A percentile compares a stretch with the other conserved stretches of the same genome.
Evolutionary conservation across 2,888 invertebrate genomes (phyloP).

Genomic region (Parelbella ahira): DNA sequence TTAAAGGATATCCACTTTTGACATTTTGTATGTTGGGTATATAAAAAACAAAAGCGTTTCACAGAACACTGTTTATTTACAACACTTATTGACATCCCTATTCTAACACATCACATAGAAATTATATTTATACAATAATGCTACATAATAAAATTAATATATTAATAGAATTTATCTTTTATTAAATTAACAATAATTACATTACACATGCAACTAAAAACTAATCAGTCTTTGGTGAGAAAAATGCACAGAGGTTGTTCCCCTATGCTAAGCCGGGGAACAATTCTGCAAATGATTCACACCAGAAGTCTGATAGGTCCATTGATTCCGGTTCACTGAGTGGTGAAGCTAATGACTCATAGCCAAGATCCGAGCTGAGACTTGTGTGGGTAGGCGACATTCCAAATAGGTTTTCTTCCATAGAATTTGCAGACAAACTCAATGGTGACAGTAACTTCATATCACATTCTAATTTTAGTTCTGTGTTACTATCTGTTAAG

Average conservation of each 20-base stretch:
- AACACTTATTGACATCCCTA: slow-evolving; percentile 58
- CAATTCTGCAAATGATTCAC: slow-evolving; percentile 87
- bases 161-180: slow-evolving; percentile 24
- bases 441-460: slow-evolving; percentile 72
- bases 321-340: slow-evolving; percentile 70
- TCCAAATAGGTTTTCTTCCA: slow-evolving; percentile 55
- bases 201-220: slow-evolving; percentile 43
- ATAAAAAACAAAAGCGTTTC: background rate
- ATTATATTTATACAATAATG: slow-evolving; percentile 20
- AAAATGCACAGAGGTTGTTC: slow-evolving; percentile 44
- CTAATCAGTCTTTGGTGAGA: slow-evolving; percentile 76
- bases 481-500: slow-evolving; percentile 47
- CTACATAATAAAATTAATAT: slow-evolving; percentile 29
- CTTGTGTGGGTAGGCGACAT: slow-evolving; percentile 67
- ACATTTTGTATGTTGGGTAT: too few species aligned
- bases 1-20: too few species aligned
- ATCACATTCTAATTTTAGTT: slow-evolving; percentile 57
- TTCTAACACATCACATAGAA: slow-evolving; percentile 33
- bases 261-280: slow-evolving; percentile 86
- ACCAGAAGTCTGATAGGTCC: slow-evolving; percentile 84
- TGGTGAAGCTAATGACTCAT: slow-evolving; percentile 72
- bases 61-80: slow-evolving; percentile 46
- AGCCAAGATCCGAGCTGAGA: slow-evolving; percentile 69
- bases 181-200: slow-evolving; percentile 26
- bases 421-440: slow-evolving; percentile 56